Conservation (phyloP, 2,888 invertebrate genomes). For the Galeruca laticollis region DNA sequence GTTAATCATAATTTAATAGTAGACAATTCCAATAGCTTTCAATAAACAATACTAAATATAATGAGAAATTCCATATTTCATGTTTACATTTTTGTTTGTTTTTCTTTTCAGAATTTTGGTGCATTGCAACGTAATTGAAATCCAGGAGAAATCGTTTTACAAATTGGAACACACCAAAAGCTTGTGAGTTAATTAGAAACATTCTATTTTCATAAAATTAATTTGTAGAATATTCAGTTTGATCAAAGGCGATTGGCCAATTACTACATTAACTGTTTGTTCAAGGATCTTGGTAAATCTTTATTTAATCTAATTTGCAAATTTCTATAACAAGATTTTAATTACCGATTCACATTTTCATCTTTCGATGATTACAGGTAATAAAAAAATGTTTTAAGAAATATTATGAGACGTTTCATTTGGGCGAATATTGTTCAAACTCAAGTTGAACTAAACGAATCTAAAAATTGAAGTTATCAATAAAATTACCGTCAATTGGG, state of each 20-base stretch:
- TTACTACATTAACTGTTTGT: not conserved
- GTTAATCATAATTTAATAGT: too few relatives aligned
- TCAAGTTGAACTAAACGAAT: too few relatives aligned
- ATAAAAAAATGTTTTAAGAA: not conserved
- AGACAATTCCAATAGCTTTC: too few relatives aligned
- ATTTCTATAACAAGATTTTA: not conserved
- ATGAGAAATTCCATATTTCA: too few relatives aligned
- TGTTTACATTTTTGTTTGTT: not conserved
- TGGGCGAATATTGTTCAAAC: too few relatives aligned
- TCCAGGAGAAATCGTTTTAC: conserved; percentile 62
- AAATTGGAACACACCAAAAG: conserved; percentile 55
- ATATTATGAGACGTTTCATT: not conserved
- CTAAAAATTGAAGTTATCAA: too few relatives aligned
- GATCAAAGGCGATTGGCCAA: not conserved
- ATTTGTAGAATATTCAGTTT: not conserved
- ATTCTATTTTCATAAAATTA: not conserved
- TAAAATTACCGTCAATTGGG: too few relatives aligned
- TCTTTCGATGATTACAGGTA: not conserved
- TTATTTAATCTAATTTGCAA: conserved; percentile 55
- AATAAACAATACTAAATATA: too few relatives aligned
- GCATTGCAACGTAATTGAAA: conserved; percentile 64
- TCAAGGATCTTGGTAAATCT: conserved; percentile 42
- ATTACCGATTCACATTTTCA: not conserved
- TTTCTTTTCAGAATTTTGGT: conserved; percentile 63
- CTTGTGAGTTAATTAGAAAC: conserved; percentile 35